phyloP scores from a whole-genome alignment of 2,113 vertebrate genomes.

The Nyctereutes procyonoides region DNA sequence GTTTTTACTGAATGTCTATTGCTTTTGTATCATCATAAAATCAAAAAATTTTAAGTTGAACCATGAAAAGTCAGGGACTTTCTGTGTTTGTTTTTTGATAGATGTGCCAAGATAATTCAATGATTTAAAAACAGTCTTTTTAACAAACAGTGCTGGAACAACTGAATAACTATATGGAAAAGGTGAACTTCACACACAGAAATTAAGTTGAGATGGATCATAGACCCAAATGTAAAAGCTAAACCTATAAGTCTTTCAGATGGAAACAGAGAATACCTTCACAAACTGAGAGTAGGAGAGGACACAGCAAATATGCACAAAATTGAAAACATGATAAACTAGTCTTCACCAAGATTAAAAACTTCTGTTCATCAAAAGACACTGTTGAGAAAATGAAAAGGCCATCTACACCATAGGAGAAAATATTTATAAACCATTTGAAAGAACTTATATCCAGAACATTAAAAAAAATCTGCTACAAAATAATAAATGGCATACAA shows the following conservation, averaged over 20 bases:
- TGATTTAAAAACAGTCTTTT: not conserved
- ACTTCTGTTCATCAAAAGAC: not conserved
- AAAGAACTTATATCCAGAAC: not conserved
- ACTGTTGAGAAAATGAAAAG: not conserved
- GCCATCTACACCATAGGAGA: not conserved
- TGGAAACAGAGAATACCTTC: not conserved
- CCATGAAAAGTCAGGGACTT: not conserved
- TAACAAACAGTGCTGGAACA: not conserved
- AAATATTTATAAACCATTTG: not conserved
- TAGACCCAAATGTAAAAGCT: not conserved
- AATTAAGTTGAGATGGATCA: not conserved
- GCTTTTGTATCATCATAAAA: not conserved
- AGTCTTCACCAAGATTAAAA: not conserved
- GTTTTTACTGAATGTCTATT: not conserved
- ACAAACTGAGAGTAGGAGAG: not conserved
- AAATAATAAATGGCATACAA: not conserved
- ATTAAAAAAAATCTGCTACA: not conserved
- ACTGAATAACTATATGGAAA: not conserved
- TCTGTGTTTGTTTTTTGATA: not conserved
- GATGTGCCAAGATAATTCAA: not conserved
- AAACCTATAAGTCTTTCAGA: slow-evolving; percentile 6
- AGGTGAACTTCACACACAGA: not conserved
- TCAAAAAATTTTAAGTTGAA: not conserved
- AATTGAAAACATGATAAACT: not conserved
- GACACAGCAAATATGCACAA: not conserved